Evolutionary conservation across 1,140 invertebrate species (phyloP).

Genomic region (Nixonia krombeini): DNA sequence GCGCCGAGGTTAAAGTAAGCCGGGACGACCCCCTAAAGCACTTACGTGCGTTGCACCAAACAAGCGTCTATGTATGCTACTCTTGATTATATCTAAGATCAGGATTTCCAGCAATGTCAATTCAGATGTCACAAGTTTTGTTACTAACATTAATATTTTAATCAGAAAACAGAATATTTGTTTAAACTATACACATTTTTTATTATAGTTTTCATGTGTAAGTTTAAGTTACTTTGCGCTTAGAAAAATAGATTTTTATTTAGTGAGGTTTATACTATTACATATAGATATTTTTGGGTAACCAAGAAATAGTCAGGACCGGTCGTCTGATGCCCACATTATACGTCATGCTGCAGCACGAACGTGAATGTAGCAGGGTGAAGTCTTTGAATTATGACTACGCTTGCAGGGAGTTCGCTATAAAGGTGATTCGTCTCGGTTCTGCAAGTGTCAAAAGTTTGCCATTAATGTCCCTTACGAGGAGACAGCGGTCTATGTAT

Average conservation of each 20-base stretch:
- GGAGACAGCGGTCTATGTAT: constrained; percentile 37
- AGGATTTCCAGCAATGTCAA: neutral
- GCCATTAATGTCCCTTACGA: constrained; percentile 50
- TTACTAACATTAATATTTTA: no score
- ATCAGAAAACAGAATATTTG: no score
- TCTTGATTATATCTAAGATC: constrained; percentile 35
- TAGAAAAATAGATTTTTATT: neutral
- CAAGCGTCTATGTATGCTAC: neutral
- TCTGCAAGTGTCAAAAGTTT: constrained; percentile 69
- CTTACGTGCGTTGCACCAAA: constrained; percentile 5
- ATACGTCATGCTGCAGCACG: constrained; percentile 20
- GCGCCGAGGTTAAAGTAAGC: constrained; percentile 40
- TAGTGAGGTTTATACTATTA: neutral
- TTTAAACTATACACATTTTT: no score
- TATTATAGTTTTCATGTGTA: no score
- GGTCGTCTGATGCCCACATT: constrained; percentile 5
- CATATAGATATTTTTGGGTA: neutral
- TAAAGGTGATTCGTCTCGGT: constrained; percentile 68
- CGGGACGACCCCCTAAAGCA: constrained; percentile 4
- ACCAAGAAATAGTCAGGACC: constrained; percentile 11
- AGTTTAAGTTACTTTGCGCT: neutral
- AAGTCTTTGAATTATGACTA: constrained; percentile 59
- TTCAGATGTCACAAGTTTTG: constrained; percentile 3
- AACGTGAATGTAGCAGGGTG: constrained; percentile 36
- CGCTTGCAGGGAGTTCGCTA: constrained; percentile 48